Base-by-base conservation (phyloP, 2,797 vertebrate genomes). In the Vultur gryphus region DNA sequence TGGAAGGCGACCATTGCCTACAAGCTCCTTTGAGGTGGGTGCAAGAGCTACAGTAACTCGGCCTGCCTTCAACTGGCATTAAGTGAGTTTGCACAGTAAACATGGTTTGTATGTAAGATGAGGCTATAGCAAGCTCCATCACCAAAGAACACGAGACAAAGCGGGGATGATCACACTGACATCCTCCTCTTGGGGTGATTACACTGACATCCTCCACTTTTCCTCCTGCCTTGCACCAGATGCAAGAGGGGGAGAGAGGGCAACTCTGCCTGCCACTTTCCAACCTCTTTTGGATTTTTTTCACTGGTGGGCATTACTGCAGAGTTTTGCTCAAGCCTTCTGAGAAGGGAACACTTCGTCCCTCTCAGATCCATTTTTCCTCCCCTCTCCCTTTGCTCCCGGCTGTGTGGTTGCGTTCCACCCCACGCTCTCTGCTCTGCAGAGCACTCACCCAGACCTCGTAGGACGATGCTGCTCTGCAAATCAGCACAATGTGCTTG, bases 391-490 rank as follows among this genome's bases (percentile, higher is more conserved):
- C 25, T 77, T 49, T 31, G 3, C 43, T 83, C 33, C 49, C 4
- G 16, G 18, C 46, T 44, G 10, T 20, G 75, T 29, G 62, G 35
- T 49, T 59, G 26, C 4, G 4, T 59, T 72, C 52, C 31, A 59
- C 61, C 25, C 51, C 44, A 2, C 28, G 24, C 16, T 35, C 46
- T 70, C 55, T 54, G 52, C 8, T 5, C 35, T 65, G 39, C 51
- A 25, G 58, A 77, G 48, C 46, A 35, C 15, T 44, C 75, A 78
- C 87, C 49, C 62, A 72, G 77, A 37, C 91, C 62, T 76, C 1
- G 1, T 4, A 21, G 39, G 37, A 57, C 0, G 3, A 2, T 16
- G 18, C 25, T 39, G 35, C 33, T 54, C 46, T 48, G 46, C 13
- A 41, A 33, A 44, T 35, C 8, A 33, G n/a, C 16, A 33, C 71